phyloP scores from a whole-genome alignment of 2,113 vertebrate genomes.

The Muntiacus muntjak region DNA sequence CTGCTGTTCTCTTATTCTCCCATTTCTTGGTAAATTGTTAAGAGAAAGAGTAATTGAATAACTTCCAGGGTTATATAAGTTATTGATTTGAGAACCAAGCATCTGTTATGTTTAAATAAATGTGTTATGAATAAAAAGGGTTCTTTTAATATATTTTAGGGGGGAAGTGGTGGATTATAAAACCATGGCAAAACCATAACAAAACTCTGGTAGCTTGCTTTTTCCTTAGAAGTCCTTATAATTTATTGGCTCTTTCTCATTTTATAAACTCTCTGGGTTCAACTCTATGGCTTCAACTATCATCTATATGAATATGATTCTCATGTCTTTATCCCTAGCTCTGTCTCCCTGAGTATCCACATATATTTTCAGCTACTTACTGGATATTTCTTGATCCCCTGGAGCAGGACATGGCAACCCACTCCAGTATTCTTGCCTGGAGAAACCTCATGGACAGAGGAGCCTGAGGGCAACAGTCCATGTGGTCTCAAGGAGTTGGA shows the following conservation, averaged over 20 bases:
- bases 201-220: background rate
- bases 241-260: background rate
- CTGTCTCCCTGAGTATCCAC: background rate
- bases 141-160: background rate
- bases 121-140: background rate
- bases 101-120: constrained; percentile 28
- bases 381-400: background rate
- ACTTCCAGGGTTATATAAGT: background rate
- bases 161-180: background rate
- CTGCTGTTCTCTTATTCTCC: background rate
- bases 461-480: background rate
- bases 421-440: background rate
- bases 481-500: background rate
- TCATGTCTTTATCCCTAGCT: background rate
- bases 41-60: constrained; percentile 23
- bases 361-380: background rate
- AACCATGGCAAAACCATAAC: background rate
- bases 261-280: background rate
- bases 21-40: constrained; percentile 11
- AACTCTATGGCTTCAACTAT: background rate
- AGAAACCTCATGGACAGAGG: background rate
- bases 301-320: background rate
- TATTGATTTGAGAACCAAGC: constrained; percentile 10
- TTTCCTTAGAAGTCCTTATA: background rate
- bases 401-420: background rate